Percentiles rank a stretch among this genome's conserved stretches.
Evolutionary conservation across 2,797 vertebrate genomes (phyloP).

Genomic region (Trachurus trachurus): DNA sequence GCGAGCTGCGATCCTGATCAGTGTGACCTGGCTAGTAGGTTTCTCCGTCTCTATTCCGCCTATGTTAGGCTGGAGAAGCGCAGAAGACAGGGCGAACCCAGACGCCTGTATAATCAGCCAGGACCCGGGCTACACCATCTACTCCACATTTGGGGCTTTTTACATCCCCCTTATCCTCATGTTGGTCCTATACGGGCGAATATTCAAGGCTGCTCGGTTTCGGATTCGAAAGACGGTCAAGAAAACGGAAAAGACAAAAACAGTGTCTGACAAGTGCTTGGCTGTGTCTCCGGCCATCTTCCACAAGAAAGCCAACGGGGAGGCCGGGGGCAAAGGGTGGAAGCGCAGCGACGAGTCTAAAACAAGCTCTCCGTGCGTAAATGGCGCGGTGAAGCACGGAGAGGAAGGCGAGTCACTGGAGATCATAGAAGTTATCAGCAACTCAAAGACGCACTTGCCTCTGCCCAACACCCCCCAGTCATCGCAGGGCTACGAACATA

Average conservation of each 20-base stretch:
- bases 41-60: slow-evolving; percentile 98
- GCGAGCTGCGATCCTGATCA: slow-evolving; percentile 93
- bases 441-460: slow-evolving; percentile 90
- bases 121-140: slow-evolving; percentile 97
- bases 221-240: slow-evolving; percentile 95
- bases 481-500: slow-evolving; percentile 83
- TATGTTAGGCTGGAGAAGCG: slow-evolving; percentile 97
- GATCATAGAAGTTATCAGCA: slow-evolving; percentile 91
- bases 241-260: slow-evolving; percentile 87
- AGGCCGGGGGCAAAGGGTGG: slow-evolving; percentile 84
- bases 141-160: slow-evolving; percentile 98
- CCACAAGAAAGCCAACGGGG: slow-evolving; percentile 88
- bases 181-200: slow-evolving; percentile 96
- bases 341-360: slow-evolving; percentile 84
- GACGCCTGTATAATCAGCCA: slow-evolving; percentile 97
- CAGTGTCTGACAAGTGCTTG: slow-evolving; percentile 81
- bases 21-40: slow-evolving; percentile 96
- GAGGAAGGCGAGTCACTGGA: slow-evolving; percentile 90
- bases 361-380: slow-evolving; percentile 85
- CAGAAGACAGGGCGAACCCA: slow-evolving; percentile 94
- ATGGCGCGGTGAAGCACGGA: slow-evolving; percentile 89
- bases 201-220: slow-evolving; percentile 96
- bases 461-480: slow-evolving; percentile 86
- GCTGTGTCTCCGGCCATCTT: slow-evolving; percentile 84
- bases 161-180: slow-evolving; percentile 97